phyloP scores from a whole-genome alignment of 2,113 vertebrate species.

The Cochlearius cochlearius region DNA sequence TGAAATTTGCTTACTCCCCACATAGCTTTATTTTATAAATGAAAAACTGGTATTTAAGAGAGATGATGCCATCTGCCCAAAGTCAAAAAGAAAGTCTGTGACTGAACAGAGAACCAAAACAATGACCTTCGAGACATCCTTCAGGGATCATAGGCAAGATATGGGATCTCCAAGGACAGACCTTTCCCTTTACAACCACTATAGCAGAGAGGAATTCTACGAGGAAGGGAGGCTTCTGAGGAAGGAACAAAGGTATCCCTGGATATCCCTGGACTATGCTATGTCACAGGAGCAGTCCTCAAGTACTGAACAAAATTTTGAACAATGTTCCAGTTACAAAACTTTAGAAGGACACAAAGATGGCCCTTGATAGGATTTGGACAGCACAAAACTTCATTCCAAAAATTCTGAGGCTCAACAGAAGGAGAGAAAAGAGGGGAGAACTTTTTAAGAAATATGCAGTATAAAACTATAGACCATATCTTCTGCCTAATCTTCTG shows the following conservation, averaged over 20 bases:
- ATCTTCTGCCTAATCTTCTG: no score
- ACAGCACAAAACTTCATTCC: neutral
- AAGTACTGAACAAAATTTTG: neutral
- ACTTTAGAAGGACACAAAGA: neutral
- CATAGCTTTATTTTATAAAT: neutral
- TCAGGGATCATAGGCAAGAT: neutral
- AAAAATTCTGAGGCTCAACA: neutral
- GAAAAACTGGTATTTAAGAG: neutral
- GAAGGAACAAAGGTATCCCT: neutral
- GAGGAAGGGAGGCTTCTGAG: neutral
- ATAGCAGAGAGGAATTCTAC: neutral
- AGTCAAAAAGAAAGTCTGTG: neutral
- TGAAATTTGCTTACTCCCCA: neutral
- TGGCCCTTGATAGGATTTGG: neutral
- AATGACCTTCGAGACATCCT: neutral
- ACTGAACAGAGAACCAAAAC: neutral
- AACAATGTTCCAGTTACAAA: neutral
- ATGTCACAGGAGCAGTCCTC: neutral
- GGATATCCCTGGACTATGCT: neutral
- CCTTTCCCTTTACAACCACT: neutral
- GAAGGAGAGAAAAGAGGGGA: neutral
- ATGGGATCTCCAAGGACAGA: neutral
- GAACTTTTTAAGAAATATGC: neutral
- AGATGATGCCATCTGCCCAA: neutral
- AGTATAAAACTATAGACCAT: neutral